Evolutionary conservation across 1,140 invertebrate species (phyloP), one percentile per base, ranked within the genome.

Genomic region (Lasioglossum albipes): DNA sequence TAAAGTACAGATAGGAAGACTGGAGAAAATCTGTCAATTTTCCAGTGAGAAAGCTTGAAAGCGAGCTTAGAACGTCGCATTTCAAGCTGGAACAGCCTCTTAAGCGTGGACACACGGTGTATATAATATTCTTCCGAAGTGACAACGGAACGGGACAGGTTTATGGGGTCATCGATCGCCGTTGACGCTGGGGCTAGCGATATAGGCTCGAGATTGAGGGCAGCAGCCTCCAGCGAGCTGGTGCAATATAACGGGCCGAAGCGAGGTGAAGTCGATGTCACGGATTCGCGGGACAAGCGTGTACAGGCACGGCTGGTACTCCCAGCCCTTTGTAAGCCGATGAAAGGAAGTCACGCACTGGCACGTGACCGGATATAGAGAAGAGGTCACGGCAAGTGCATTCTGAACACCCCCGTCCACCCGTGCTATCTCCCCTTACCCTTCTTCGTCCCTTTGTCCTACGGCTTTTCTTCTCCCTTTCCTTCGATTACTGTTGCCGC

Each of bases 331-430:
- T 87, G 85, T 86, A 76, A 87, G 67, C 82, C 76, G 78, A 78
- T 86, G 81, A 87, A 87, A 86, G 84, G 84, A 84, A 86, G 85
- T 87, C 85, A 87, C 86, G 86, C 85, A 84, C 45, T 36, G 36
- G 72, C 69, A 84, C 86, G 86, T 84, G 86, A 87, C 81, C 75
- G 84, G 82, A 87, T 86, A 86, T 86, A 85, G 78, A 54, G 72
- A 65, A 74, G 71, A 54, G 52, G 64, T 68, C 57, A 52, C 72
- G 83, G 76, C 83, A 86, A 90, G 88, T 89, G 90, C 86, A 90
- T 88, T 87, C 85, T 82, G 87, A 87, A 87, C 80, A 81, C 75
- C 74, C 79, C 16, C n/a, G 22, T 57, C 22, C 57, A 7, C 6
- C 20, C 20, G 12, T 18, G 36, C 3, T 41, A 6, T 16, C 31